Evolutionary conservation across 1,140 invertebrate genomes (phyloP), one percentile per base, ranked within the genome.

Genomic region (Drosophila nigrodunni): DNA sequence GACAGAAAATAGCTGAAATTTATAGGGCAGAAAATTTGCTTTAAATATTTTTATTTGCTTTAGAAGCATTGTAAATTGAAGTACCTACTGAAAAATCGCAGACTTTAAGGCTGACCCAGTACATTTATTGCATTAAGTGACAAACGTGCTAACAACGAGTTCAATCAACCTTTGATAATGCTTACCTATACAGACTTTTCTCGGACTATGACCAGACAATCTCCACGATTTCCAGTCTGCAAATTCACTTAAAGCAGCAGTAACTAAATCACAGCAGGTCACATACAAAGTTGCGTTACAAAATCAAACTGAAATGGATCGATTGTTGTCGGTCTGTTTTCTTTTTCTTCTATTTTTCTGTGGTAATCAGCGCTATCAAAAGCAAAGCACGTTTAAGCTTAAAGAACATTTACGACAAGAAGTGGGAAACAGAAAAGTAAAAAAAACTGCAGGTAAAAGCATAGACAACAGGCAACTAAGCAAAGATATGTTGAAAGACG

Each of bases 381-480:
- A 64, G 68, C 77, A 73, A 73, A 79, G 74, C 77, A 79, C 77
- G 77, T 79, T 77, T 72, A 55, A 73, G 77, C 69, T 73, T 68
- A 59, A 35, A 41, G 65, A 60, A 61, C 30, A 62, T 52, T 47
- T 58, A 18, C 35, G 65, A 54, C 64, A 60, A 68, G 46, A 64
- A 50, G n/a, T 39, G 49, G 6, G 2, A 30, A 30, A 6, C 6
- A 30, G 25, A 30, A 30, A 30, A 30, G 25, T 1, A 30, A 30
- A 50, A 47, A 50, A 37, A 4, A 49, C 18, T 21, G 47, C 47
- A 57, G 52, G 39, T 39, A 46, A 50, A 15, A 57, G 37, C 35
- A 41, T 21, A 41, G 37, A 43, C 35, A 57, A 39, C 37, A 57
- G 13, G 37, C 35, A 66, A 50, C 69, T 66, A 41, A 43, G 10